phyloP scores from a whole-genome alignment of 2,113 vertebrate species.

The Sterna hirundo region DNA sequence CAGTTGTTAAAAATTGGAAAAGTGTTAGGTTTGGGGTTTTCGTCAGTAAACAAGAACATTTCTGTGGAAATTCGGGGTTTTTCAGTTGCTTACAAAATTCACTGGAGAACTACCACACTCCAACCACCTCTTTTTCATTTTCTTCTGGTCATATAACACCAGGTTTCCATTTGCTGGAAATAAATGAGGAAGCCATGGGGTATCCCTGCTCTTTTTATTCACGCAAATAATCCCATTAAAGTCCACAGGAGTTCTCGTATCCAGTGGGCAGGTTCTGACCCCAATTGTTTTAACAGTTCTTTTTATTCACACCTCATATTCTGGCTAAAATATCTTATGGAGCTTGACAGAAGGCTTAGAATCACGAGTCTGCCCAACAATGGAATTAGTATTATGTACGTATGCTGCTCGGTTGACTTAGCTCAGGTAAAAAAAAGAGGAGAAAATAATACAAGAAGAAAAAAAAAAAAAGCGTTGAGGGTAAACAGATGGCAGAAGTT shows the following conservation, averaged over 20 bases:
- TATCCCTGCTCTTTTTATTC: conserved; percentile 29
- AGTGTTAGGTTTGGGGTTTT: not conserved
- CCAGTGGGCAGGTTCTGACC: conserved; percentile 60
- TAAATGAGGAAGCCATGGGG: conserved; percentile 45
- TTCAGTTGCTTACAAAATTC: not conserved
- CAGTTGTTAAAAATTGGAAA: not conserved
- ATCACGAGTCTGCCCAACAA: not conserved
- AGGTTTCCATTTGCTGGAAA: conserved; percentile 57
- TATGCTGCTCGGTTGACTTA: not conserved
- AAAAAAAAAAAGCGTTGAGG: not conserved
- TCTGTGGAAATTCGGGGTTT: not conserved
- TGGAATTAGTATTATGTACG: not conserved
- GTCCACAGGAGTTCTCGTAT: conserved; percentile 40
- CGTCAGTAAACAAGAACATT: not conserved
- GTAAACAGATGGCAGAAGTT: not conserved
- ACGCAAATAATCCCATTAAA: conserved; percentile 25
- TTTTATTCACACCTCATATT: conserved; percentile 57
- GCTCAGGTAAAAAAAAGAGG: not conserved
- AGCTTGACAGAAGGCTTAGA: conserved; percentile 34
- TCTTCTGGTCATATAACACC: conserved; percentile 36
- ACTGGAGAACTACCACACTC: not conserved
- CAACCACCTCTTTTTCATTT: conserved; percentile 32
- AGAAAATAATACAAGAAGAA: not conserved
- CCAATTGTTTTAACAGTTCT: conserved; percentile 62
- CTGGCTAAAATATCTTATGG: not conserved